Conservation (phyloP, 2,113 vertebrate species). For the Gallinago undulata region DNA sequence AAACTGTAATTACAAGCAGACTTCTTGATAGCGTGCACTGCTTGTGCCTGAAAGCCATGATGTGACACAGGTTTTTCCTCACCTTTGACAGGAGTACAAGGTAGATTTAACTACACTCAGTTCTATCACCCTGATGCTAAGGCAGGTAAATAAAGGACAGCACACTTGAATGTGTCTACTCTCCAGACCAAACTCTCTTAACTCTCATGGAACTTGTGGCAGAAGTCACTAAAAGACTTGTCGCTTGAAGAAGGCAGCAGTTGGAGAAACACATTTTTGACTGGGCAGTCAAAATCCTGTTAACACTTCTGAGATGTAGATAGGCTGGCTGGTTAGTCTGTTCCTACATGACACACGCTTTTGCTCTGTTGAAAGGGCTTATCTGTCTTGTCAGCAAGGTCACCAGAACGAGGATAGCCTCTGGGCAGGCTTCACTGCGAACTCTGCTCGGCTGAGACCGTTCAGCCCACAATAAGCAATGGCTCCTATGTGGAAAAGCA, state of each 20-base stretch:
- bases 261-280: neutral
- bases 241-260: neutral
- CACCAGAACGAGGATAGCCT: neutral
- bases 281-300: constrained; percentile 32
- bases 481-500: neutral
- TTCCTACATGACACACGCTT: neutral
- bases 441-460: neutral
- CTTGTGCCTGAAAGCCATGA: neutral
- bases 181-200: neutral
- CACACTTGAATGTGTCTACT: neutral
- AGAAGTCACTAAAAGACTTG: neutral
- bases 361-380: constrained; percentile 53
- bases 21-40: neutral
- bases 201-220: neutral
- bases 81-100: neutral
- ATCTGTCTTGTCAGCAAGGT: constrained; percentile 23
- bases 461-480: neutral
- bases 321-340: neutral
- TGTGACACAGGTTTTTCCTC: neutral
- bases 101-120: neutral
- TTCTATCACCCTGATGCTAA: neutral
- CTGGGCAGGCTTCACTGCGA: neutral
- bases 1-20: constrained; percentile 3
- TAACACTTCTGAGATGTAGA: constrained; percentile 30
- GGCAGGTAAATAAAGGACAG: neutral